Base-by-base conservation (phyloP, 1,140 invertebrate genomes). In the Drosophila eugracilis region DNA sequence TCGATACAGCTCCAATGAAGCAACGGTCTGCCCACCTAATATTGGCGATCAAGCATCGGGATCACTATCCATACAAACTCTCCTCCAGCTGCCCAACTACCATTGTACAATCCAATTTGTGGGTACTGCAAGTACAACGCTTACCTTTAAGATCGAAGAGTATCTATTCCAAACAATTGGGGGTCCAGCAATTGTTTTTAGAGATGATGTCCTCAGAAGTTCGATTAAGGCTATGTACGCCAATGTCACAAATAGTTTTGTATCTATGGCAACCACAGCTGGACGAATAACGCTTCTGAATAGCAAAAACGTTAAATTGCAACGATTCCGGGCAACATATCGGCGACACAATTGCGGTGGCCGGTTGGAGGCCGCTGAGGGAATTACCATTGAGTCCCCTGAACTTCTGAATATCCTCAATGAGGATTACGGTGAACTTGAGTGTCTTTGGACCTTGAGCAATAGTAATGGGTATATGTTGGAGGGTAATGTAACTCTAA, bases 341-440 rank as follows among this genome's bases (percentile, higher is more conserved):
- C 36, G 48, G 0, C 77, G 77, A 0, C 78, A 86, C 52, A 10
- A 54, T 0, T 90, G 86, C 36, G 86, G 86, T 7, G 88, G 75
- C 5, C 4, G 5, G 2, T 2, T 79, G 1, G 4, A 9, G 0
- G n/a, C 67, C n/a, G 21, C 24, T 1, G 59, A 90, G 26, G 77
- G 67, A 1, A 28, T 22, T 1, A 17, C 15, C 6, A 52, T 86
- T 5, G 22, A 41, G 12, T 15, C 69, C 0, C 80, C 86, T 1
- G 34, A 28, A 5, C 6, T 76, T 12, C 1, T 19, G 2, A 1
- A 5, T 4, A 1, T 7, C 2, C 12, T 41, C 4, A 36, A 49
- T 1, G 44, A 48, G 1, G 47, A 55, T 6, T 55, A 69, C 19
- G 85, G 75, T 0, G 14, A 28, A 14, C 10, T 89, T 9, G 86